phyloP scores from a whole-genome alignment of 2,797 vertebrate genomes.

The Hypotaenidia philippensis region DNA sequence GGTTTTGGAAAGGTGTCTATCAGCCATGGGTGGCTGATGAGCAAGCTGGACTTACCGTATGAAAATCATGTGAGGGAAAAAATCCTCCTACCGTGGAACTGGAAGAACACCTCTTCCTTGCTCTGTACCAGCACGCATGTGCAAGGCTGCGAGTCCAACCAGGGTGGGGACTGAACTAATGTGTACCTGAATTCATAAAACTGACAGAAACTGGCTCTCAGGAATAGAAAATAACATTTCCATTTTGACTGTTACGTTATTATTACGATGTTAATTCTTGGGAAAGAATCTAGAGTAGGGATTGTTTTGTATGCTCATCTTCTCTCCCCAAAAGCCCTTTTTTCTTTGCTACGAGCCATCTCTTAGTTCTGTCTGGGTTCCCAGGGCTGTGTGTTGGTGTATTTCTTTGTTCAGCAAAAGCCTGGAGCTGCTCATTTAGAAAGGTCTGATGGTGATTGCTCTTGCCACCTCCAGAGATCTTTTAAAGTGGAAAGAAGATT shows the following conservation, averaged over 20 bases:
- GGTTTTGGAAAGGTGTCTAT: constrained; percentile 18
- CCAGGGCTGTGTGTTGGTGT: background rate
- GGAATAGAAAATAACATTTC: background rate
- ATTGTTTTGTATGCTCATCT: background rate
- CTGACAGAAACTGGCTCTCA: background rate
- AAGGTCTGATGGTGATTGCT: background rate
- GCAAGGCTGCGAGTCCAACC: background rate
- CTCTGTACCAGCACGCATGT: accelerated
- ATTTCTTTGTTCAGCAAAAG: background rate
- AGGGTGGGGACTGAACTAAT: background rate
- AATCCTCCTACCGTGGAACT: background rate
- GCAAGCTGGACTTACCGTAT: background rate
- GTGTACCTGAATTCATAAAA: background rate
- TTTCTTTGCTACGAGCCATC: background rate
- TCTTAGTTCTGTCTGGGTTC: background rate
- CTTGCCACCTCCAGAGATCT: background rate
- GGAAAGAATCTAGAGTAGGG: background rate
- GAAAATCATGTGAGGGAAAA: background rate
- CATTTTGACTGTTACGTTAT: background rate
- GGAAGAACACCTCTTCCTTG: background rate
- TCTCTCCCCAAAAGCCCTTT: background rate
- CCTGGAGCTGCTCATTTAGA: background rate
- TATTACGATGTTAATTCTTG: background rate
- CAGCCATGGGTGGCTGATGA: background rate
- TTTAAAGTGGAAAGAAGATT: constrained; percentile 41